Evolutionary conservation across 2,888 invertebrate genomes (phyloP).

Genomic region (Conistra vaccinii): DNA sequence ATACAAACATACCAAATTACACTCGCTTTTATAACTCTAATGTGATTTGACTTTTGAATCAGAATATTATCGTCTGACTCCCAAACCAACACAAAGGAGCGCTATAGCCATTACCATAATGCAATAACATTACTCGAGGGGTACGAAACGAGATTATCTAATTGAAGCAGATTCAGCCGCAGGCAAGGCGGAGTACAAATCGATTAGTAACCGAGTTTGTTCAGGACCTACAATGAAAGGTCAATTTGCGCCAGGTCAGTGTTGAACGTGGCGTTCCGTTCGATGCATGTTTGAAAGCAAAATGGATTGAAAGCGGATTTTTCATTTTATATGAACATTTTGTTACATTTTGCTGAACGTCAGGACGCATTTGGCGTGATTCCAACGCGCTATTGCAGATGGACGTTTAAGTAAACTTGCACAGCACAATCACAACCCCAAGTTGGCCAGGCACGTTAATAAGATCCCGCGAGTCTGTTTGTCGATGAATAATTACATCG

Average conservation of each 20-base stretch:
- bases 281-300: slow-evolving; percentile 9
- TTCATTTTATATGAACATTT: slow-evolving; percentile 23
- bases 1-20: slow-evolving; percentile 13
- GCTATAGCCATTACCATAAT: slow-evolving; percentile 48
- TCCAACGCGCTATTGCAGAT: slow-evolving; percentile 78
- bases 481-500: slow-evolving; percentile 42
- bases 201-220: slow-evolving; percentile 26
- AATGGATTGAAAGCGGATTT: slow-evolving; percentile 4
- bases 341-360: slow-evolving; percentile 27
- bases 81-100: slow-evolving; percentile 22
- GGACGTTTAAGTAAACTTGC: slow-evolving; percentile 62
- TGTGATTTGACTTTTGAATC: slow-evolving; percentile 27
- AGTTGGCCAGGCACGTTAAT: slow-evolving; percentile 42
- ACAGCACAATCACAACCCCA: slow-evolving; percentile 38
- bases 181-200: slow-evolving; percentile 19
- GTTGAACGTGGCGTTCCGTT: slow-evolving; percentile 6
- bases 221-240: slow-evolving; percentile 35
- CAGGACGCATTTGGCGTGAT: slow-evolving; percentile 67
- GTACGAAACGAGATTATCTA: slow-evolving; percentile 22
- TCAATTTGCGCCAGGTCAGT: slow-evolving; percentile 49
- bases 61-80: slow-evolving; percentile 9
- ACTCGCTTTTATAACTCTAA: slow-evolving; percentile 21
- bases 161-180: slow-evolving; percentile 15
- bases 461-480: slow-evolving; percentile 32
- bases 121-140: slow-evolving; percentile 37